Percentiles rank a stretch among this genome's conserved stretches.
Conservation (phyloP, 2,113 vertebrate species). For the Rhynchomys soricoides region DNA sequence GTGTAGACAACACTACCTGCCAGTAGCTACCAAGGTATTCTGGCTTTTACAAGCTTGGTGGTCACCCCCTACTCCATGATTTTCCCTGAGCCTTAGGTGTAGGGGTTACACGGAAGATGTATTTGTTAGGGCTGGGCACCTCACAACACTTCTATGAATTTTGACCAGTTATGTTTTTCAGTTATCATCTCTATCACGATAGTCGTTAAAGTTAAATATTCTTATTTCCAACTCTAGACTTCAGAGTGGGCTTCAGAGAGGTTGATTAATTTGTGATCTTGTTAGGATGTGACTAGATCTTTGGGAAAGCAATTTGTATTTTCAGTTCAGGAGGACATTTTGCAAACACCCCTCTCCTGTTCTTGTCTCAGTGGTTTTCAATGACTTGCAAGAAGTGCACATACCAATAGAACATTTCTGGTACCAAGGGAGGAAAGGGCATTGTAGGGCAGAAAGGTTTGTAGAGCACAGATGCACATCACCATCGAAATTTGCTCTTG, state of each 20-base stretch:
- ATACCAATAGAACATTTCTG: conserved; percentile 37
- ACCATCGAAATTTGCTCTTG: conserved; percentile 45
- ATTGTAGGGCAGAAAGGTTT: conserved; percentile 26
- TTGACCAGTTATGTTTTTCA: background rate
- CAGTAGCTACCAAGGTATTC: background rate
- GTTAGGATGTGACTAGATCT: background rate
- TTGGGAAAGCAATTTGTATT: background rate
- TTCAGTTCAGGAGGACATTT: background rate
- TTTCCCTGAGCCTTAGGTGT: background rate
- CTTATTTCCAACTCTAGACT: conserved; percentile 39
- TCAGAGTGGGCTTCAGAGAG: background rate
- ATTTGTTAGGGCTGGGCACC: background rate
- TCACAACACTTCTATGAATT: background rate
- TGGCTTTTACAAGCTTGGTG: background rate
- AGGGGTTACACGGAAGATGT: background rate
- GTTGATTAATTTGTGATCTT: background rate
- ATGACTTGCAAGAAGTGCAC: background rate
- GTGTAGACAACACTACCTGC: background rate
- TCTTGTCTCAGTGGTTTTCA: background rate
- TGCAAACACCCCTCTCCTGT: background rate
- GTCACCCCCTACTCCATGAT: background rate
- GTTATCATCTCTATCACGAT: background rate
- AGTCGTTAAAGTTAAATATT: background rate
- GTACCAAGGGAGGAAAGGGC: background rate
- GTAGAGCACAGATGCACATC: background rate